Base-by-base conservation (phyloP, 1,140 invertebrate genomes). In the Anoplolepis gracilipes region DNA sequence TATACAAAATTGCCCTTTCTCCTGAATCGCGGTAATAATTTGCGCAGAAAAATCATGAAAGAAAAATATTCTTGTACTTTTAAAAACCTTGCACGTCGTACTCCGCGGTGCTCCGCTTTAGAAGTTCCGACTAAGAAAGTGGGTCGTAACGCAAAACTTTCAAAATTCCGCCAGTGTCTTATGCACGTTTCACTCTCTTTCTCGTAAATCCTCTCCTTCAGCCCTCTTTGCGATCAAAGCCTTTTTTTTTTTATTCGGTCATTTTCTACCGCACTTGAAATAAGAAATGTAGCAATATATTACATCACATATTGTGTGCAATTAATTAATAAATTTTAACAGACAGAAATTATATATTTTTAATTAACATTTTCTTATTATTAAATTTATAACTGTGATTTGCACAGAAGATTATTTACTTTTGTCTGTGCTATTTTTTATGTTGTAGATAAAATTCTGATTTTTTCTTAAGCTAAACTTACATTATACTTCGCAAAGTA, bases 21-120 rank as follows among this genome's bases (percentile, higher is more conserved):
- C 19, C 11, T 30, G 73, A 85, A 30, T 42, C 36, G 46, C 19
- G 25, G 59, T 84, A 89, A 89, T 89, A 90, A 90, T 90, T 89
- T 42, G 46, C 59, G 3, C 22, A 33, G 13, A 62, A 70, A 69
- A 70, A 69, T 82, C 72, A 72, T 46, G 65, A 36, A 87, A 84
- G 85, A 87, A 84, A 89, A 90, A 89, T 86, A 89, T 69, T 49
- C 13, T 72, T 33, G 75, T 73, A 33, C 36, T 30, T 28, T 49
- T 57, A 65, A 49, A 49, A 76, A 87, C 49, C 84, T 81, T 42
- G 87, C 72, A 79, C 84, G 77, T 69, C 53, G 67, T 49, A 46
- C 57, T 42, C 53, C 28, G 53, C 61, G 33, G 28, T 42, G 42
- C 55, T 39, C 10, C 46, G 70, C 59, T 64, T 69, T 25, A 76